These are phyloP conservation scores for Passer domesticus DNA, from an alignment of 2,113 vertebrate species.

Conservation along the genomic window DNA sequence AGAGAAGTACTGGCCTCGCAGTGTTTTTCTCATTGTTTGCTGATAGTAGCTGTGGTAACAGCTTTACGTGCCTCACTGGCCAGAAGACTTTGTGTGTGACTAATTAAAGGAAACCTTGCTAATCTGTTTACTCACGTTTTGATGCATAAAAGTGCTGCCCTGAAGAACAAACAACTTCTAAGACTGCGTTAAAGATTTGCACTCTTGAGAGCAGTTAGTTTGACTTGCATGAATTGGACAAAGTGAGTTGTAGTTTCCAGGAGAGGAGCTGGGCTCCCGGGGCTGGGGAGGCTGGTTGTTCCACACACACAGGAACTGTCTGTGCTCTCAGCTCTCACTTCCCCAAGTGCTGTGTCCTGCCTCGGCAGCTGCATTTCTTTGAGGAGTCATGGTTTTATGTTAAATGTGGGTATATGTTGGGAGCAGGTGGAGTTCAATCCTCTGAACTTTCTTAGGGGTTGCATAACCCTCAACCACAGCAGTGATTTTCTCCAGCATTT, in stretches of 20 bases:
- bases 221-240: accelerated
- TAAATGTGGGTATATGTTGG: background rate
- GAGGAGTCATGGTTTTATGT: accelerated
- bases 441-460: background rate
- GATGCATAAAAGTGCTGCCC: background rate
- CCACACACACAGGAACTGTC: accelerated
- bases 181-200: background rate
- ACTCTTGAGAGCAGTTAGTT: background rate
- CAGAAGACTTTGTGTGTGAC: background rate
- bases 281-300: background rate
- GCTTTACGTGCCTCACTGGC: background rate
- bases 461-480: background rate
- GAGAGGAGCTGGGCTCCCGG: accelerated
- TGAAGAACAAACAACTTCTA: background rate
- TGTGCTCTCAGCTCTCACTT: background rate
- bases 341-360: accelerated
- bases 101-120: background rate
- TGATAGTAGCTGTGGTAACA: slow-evolving; percentile 20
- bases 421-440: background rate
- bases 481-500: background rate
- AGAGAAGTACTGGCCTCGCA: background rate
- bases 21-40: background rate
- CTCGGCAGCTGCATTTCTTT: background rate
- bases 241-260: accelerated
- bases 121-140: background rate